Base-by-base conservation (phyloP, 1,140 invertebrate species). In the Paramacrobiotus metropolitanus region DNA sequence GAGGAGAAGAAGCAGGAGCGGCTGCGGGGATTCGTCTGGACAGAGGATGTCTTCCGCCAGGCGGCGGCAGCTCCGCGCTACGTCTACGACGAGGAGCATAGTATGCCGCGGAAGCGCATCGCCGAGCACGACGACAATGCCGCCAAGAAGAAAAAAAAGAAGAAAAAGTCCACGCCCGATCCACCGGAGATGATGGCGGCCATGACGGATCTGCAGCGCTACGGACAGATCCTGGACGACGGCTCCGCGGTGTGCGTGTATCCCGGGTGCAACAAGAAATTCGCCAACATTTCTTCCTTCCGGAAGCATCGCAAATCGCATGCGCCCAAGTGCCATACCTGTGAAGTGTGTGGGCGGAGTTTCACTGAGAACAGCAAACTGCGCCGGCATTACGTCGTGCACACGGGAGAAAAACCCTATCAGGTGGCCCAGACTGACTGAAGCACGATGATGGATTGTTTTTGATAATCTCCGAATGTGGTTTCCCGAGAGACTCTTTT, bases 281-380 rank as follows among this genome's bases (percentile, higher is more conserved):
- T 55, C 24, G 48, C 48, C 48, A 55, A 55, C 24, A 55, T 55
- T 24, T 55, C 48, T 4, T 55, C 48, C 24, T 55, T 55, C 48
- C 48, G 48, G 24, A 55, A 55, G 48, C 48, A 55, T 55, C 48
- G 48, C 48, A 55, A 55, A 55, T 55, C 48, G 15, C 48, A 55
- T 28, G 48, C 48, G 48, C 48, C 48, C 15, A 55, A 55, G 24
- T 55, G 48, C 24, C 48, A 55, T 28, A 55, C 48, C 15, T 55
- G 48, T 28, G 48, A 55, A 55, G 48, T 55, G 15, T 55, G 48
- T 24, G 48, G 48, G 28, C 15, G 48, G 28, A 20, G 15, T 24
- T 55, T 55, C 24, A 55, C 48, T 4, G 48, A 55, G 48, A 55
- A 55, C 48, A 55, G 48, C 28, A 55, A 55, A 55, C 48, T 55